These are phyloP conservation scores for Epinephelus cyanopodus DNA, from an alignment of 2,113 vertebrate species.

Conservation along the genomic window DNA sequence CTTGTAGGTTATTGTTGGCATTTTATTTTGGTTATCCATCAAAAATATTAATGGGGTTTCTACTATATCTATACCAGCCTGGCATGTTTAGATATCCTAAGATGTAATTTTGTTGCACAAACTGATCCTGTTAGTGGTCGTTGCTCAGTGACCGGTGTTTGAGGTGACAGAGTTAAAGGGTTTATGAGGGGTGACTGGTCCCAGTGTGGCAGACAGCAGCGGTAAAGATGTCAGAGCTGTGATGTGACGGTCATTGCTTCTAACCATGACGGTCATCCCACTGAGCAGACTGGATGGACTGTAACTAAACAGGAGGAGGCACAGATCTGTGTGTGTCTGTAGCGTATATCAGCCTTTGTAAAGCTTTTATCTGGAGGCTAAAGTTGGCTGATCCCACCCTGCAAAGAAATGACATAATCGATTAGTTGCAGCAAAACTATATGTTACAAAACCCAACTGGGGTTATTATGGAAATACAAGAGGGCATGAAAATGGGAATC, in stretches of 20 bases:
- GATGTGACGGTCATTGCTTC: conserved; percentile 74
- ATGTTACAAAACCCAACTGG: background rate
- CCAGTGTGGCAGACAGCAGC: conserved; percentile 54
- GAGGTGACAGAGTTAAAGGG: conserved; percentile 52
- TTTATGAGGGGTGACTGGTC: conserved; percentile 65
- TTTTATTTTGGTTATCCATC: background rate
- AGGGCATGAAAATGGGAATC: background rate
- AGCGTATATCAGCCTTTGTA: background rate
- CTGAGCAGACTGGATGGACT: conserved; percentile 51
- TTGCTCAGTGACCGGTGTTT: conserved; percentile 39
- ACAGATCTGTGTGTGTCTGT: conserved; percentile 3
- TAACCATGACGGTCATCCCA: conserved; percentile 75
- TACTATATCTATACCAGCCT: background rate
- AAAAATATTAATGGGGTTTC: background rate
- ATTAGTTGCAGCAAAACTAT: conserved; percentile 13
- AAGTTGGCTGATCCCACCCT: background rate
- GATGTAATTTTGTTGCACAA: conserved; percentile 14
- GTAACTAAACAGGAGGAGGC: conserved; percentile 26
- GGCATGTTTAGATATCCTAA: background rate
- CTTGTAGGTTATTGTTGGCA: background rate
- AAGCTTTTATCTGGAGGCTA: background rate
- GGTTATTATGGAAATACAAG: background rate
- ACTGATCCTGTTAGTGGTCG: background rate
- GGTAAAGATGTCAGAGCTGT: conserved; percentile 73
- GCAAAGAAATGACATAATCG: background rate